Percentiles rank a stretch among this genome's conserved stretches.
These are phyloP conservation scores for Ceyx cyanopectus DNA, from an alignment of 2,113 vertebrate genomes.

Conservation along the genomic window DNA sequence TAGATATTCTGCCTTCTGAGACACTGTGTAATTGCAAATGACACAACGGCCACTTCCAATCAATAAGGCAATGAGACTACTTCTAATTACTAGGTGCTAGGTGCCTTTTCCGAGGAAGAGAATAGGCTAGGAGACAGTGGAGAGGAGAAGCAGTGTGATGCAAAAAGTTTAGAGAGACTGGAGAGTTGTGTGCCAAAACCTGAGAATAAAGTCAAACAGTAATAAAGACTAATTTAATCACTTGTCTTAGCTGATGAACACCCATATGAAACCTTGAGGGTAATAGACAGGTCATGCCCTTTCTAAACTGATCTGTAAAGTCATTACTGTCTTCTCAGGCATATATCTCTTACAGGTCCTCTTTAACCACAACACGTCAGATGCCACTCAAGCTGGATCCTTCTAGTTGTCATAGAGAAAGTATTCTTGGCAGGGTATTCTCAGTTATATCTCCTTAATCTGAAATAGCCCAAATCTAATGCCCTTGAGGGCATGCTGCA, in stretches of 20 bases:
- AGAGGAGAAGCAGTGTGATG: not conserved
- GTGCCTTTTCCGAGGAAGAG: not conserved
- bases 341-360: not conserved
- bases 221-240: not conserved
- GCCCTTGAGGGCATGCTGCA: slow-evolving; percentile 7
- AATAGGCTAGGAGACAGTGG: not conserved
- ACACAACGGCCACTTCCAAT: not conserved
- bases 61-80: not conserved
- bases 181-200: not conserved
- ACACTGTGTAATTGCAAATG: not conserved
- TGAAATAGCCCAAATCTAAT: slow-evolving; percentile 7
- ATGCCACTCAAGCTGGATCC: not conserved
- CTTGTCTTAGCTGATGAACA: not conserved
- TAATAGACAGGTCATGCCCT: not conserved
- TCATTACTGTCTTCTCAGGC: not conserved
- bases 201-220: not conserved
- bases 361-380: not conserved
- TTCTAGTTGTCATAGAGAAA: not conserved
- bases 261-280: not conserved
- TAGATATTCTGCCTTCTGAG: not conserved
- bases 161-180: not conserved
- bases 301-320: not conserved
- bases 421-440: not conserved
- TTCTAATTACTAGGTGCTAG: not conserved
- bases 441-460: not conserved